Evolutionary conservation across 1,140 invertebrate species (phyloP).

Genomic region (Hypsibius dujardini): DNA sequence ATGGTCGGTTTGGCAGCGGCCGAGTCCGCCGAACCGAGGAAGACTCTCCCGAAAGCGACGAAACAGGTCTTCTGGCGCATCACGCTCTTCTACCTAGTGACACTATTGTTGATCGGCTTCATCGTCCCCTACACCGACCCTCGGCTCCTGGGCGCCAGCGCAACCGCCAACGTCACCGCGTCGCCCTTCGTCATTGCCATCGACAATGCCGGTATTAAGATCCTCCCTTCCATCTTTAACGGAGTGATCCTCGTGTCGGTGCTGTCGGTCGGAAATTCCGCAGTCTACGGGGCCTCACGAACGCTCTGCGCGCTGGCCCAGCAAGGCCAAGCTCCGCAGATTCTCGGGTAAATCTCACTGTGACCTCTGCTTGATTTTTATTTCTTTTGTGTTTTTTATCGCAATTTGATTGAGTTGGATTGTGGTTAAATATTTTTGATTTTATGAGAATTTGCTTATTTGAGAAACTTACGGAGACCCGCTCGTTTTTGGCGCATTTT

Average conservation of each 20-base stretch:
- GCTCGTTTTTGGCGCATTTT: no score
- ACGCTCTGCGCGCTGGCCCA: conserved; percentile 9
- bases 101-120: conserved; percentile 16
- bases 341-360: not conserved
- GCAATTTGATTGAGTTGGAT: no score
- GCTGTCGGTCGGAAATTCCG: conserved; percentile 5
- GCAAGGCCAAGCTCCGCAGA: not conserved
- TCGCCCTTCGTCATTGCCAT: conserved; percentile 17
- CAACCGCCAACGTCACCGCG: not conserved
- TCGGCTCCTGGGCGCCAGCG: conserved; percentile 8
- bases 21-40: no score
- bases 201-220: conserved; percentile 8
- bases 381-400: no score
- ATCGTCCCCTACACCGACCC: conserved; percentile 19
- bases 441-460: no score
- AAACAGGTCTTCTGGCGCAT: conserved; percentile 20
- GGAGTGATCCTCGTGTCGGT: conserved; percentile 15
- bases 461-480: no score
- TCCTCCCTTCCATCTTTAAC: conserved; percentile 14
- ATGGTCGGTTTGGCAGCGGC: no score
- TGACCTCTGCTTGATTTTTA: no score
- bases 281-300: conserved; percentile 6
- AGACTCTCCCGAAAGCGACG: not conserved
- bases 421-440: no score
- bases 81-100: conserved; percentile 16